Base-by-base conservation (phyloP, 37 sponge, comb jelly and placozoan genomes). In the Beroe ovata region DNA sequence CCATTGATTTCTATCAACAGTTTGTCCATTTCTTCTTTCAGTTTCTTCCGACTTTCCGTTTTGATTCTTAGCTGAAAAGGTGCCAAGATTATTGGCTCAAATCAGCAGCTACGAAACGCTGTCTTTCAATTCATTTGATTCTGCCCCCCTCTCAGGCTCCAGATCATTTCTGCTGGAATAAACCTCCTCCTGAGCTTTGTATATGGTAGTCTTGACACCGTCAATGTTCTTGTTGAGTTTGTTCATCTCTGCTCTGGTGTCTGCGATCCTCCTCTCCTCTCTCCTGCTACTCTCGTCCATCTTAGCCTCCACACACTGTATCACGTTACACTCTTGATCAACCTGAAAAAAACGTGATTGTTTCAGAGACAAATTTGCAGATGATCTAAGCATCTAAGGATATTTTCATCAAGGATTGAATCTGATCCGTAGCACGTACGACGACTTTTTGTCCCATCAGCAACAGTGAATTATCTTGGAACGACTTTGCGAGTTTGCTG, bases 1-100 rank as follows among this genome's bases (percentile, higher is more conserved):
- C 33, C 84, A 19, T 21, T 19, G 20, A 77, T 77, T 35, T 77
- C 84, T 14, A 42, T 29, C 84, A 77, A 19, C 22, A 77, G n/a
- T 25, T 77, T 42, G 47, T 77, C 54, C 84, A 77, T 42, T 35
- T 77, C 84, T 4, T 42, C 84, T 40, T 77, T 77, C 2, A 77
- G 33, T 4, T 42, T 39, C 54, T 22, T 77, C 47, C 28, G 39
- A 77, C 47, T 77, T 40, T 77, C 84, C 84, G 36, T 30, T 22
- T 20, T 23, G 36, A 77, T 77, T 20, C 33, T 77, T 36, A 77
- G 28, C 84, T 77, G 84, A 77, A 42, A 42, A 40, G 21, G 21
- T 62, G 29, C 6, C n/a, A n/a, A n/a, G n/a, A n/a, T n/a, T n/a
- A n/a, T n/a, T n/a, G n/a, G n/a, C n/a, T n/a, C n/a, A n/a, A n/a